Conservation (phyloP, 1,140 invertebrate genomes). For the Drosophila ohnishii region DNA sequence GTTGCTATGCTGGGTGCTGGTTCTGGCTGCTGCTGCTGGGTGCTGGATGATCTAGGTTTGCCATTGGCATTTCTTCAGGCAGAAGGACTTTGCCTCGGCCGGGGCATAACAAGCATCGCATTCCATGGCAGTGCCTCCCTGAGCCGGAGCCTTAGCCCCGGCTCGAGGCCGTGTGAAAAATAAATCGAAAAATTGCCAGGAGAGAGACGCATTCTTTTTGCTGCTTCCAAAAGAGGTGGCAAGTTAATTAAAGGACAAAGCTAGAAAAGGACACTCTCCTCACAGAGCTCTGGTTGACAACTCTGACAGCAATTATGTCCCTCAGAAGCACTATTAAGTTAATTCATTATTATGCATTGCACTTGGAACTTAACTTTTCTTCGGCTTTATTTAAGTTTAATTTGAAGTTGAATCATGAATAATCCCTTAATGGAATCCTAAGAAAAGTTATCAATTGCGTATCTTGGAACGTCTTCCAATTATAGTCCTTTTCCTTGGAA, state of each 20-base stretch:
- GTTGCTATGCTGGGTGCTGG: background rate
- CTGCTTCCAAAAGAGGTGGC: background rate
- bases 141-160: slow-evolving; percentile 7
- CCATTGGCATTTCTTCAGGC: slow-evolving; percentile 40
- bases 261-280: background rate
- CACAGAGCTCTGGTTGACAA: background rate
- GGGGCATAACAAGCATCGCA: slow-evolving; percentile 16
- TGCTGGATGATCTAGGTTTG: slow-evolving; percentile 28
- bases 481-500: too few relatives aligned
- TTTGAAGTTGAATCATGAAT: background rate
- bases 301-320: background rate
- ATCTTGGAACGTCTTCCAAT: too few relatives aligned
- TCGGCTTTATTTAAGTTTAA: background rate
- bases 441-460: too few relatives aligned
- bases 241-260: slow-evolving; percentile 18
- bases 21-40: background rate
- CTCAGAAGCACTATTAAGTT: background rate
- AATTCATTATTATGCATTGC: slow-evolving; percentile 1
- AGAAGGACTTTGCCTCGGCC: slow-evolving; percentile 9
- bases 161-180: slow-evolving; percentile 13
- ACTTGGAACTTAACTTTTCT: too few relatives aligned
- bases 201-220: background rate
- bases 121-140: slow-evolving; percentile 2
- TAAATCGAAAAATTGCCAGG: slow-evolving; percentile 13
- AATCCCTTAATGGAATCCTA: background rate